A percentile compares a stretch with the other conserved stretches of the same genome.
Conservation (phyloP, 53 echinoderm and acorn worm genomes). For the Apostichopus leukothele region DNA sequence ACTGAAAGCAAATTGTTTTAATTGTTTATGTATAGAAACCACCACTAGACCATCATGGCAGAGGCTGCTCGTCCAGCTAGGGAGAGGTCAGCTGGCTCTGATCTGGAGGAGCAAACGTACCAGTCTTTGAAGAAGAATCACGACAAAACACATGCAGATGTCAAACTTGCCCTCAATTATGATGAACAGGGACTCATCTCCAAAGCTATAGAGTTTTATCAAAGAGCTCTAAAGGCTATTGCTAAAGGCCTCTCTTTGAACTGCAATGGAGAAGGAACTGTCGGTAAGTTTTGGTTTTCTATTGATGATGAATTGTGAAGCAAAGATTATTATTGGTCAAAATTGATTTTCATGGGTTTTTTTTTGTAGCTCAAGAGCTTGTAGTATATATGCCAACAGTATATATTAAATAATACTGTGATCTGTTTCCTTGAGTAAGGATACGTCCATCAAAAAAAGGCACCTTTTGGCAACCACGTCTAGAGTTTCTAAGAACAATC, state of each 20-base stretch:
- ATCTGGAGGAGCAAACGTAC: slow-evolving; percentile 22
- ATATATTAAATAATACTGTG: too few species aligned
- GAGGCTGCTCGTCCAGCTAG: background rate
- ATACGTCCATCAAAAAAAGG: too few species aligned
- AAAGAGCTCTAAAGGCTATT: slow-evolving; percentile 63
- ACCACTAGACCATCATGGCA: background rate
- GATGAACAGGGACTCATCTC: slow-evolving; percentile 73
- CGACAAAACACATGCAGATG: slow-evolving; percentile 74
- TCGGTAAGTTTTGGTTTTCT: slow-evolving; percentile 12
- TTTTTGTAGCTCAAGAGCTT: too few species aligned
- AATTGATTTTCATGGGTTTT: background rate
- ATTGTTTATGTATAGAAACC: background rate
- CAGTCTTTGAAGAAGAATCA: slow-evolving; percentile 60
- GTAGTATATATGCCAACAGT: too few species aligned
- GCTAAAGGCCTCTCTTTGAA: slow-evolving; percentile 71
- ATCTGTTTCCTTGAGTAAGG: too few species aligned
- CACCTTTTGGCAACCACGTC: background rate
- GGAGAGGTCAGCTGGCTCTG: background rate
- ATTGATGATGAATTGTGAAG: background rate
- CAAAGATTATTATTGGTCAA: too few species aligned
- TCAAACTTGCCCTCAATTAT: slow-evolving; percentile 65
- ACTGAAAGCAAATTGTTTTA: background rate
- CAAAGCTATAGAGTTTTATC: slow-evolving; percentile 74
- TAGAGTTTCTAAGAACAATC: background rate
- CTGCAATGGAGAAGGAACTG: slow-evolving; percentile 50